Evolutionary conservation across 2,113 vertebrate genomes (phyloP).

Genomic region (Tragulus kanchil): DNA sequence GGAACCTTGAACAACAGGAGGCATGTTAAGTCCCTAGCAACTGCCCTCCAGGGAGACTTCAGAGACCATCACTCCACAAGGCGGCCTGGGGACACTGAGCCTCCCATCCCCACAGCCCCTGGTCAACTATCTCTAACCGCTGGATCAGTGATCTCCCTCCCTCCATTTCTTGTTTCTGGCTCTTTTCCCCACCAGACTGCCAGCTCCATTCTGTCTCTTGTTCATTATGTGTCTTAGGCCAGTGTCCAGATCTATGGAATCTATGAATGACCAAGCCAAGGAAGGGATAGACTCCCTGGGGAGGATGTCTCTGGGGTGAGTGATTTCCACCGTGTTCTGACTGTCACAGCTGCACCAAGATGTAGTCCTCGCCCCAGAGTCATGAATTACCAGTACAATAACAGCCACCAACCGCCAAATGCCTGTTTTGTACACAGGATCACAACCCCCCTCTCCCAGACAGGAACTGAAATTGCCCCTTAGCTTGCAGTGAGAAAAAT

Average conservation of each 20-base stretch:
- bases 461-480: not conserved
- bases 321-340: not conserved
- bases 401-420: not conserved
- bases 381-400: not conserved
- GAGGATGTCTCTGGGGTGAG: not conserved
- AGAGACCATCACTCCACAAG: not conserved
- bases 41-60: slow-evolving; percentile 69
- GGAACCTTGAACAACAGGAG: slow-evolving; percentile 54
- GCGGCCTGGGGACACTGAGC: not conserved
- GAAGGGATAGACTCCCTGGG: not conserved
- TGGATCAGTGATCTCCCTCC: not conserved
- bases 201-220: not conserved
- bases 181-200: not conserved
- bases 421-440: not conserved
- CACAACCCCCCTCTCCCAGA: not conserved
- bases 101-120: accelerated
- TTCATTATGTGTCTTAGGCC: not conserved
- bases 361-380: not conserved
- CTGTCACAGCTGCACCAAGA: not conserved
- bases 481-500: not conserved
- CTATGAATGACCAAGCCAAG: not conserved
- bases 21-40: slow-evolving; percentile 76
- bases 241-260: not conserved
- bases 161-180: not conserved
- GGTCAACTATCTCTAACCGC: not conserved